Evolutionary conservation across 2,113 vertebrate genomes (phyloP), one percentile per base, ranked within the genome.

Genomic region (Dicaeum eximium): DNA sequence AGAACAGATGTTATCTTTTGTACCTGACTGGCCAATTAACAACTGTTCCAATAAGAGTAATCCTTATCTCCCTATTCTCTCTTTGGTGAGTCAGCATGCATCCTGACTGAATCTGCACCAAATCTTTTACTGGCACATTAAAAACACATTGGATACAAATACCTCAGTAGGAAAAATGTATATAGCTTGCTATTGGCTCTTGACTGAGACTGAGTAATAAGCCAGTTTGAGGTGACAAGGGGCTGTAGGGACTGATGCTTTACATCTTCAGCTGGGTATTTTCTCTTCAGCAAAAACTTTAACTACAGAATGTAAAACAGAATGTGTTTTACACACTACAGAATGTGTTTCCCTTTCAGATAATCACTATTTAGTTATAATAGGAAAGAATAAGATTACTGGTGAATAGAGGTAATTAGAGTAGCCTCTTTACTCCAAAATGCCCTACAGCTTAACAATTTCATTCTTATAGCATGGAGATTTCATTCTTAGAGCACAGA

Each of bases 11-110:
- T 61, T 96, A 94, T 85, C 90, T 88, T 51, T 25, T 75, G 61
- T 85, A 75, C 81, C 74, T 79, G 61, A 44, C 78, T 48, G 66
- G 57, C 28, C 74, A 96, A 94, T 94, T 95, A 96, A 95, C 87
- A 85, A 38, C 37, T 70, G 45, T 12, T 92, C 83, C 71, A 86
- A 4, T 57, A 44, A 57, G 4, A 53, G 20, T 37, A 92, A 92
- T 51, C 38, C 16, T 90, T 82, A 88, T 88, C 85, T 90, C 40
- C 66, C 15, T 69, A 10, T 61, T 65, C 23, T 65, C 42, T 86
- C 70, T 75, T 82, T 54, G 42, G 44, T 94, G 71, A 93, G 50
- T 90, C 71, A 90, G 85, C 6, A 13, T 31, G 18, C 66, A 58
- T 27, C 35, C 30, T 69, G 45, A 77, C 51, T 61, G 38, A 94